Evolutionary conservation across 2,113 vertebrate genomes (phyloP).

Genomic region (Engystomops pustulosus): DNA sequence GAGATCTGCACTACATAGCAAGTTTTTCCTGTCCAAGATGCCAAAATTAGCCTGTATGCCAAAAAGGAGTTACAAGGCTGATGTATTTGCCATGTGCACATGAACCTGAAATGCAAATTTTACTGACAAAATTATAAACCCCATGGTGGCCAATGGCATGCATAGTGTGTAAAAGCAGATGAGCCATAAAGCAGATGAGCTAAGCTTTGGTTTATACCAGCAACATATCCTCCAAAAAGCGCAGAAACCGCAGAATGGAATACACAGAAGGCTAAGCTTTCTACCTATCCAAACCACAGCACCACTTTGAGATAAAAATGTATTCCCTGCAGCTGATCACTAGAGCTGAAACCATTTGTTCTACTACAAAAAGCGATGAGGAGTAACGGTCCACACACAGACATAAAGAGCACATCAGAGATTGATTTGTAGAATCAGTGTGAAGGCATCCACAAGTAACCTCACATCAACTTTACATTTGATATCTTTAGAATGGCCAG

Average conservation of each 20-base stretch:
- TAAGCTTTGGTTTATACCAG: too few species aligned
- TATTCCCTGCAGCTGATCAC: constrained; percentile 28
- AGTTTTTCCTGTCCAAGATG: too few species aligned
- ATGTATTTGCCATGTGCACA: too few species aligned
- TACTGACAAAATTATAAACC: too few species aligned
- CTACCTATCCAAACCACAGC: background rate
- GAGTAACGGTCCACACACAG: constrained; percentile 38
- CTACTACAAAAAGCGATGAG: background rate
- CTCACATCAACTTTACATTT: constrained; percentile 62
- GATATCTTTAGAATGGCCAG: constrained; percentile 61
- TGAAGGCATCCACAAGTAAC: constrained; percentile 64
- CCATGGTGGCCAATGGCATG: too few species aligned
- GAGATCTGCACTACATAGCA: too few species aligned
- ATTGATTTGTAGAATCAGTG: constrained; percentile 60
- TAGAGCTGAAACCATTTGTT: constrained; percentile 33
- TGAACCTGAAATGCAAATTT: too few species aligned
- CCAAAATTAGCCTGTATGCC: too few species aligned
- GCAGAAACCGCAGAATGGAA: background rate
- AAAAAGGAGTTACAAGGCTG: too few species aligned
- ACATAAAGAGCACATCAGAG: constrained; percentile 48
- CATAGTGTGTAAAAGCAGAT: too few species aligned
- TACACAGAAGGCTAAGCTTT: background rate
- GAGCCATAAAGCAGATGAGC: too few species aligned
- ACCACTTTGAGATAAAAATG: background rate
- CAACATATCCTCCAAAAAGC: too few species aligned